A percentile compares a stretch with the other conserved stretches of the same genome.
Evolutionary conservation across 2,113 vertebrate species (phyloP).

Genomic region (Turdus rufiventris): DNA sequence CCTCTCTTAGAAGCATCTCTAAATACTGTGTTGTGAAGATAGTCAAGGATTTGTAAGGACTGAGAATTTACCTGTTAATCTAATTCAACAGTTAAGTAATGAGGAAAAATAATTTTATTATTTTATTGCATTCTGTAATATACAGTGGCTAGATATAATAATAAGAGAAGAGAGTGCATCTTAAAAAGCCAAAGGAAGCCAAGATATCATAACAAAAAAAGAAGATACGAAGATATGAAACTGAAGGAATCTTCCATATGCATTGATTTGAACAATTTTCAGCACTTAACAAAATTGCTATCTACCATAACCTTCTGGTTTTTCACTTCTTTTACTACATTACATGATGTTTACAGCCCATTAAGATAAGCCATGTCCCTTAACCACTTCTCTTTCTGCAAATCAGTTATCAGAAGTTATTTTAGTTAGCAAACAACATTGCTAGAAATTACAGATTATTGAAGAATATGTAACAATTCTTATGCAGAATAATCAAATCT

Average conservation of each 20-base stretch:
- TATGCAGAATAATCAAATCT: background rate
- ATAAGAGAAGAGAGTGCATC: background rate
- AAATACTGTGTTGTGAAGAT: background rate
- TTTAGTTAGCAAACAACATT: background rate
- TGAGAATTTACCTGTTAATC: background rate
- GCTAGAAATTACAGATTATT: background rate
- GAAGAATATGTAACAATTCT: background rate
- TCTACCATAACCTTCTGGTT: background rate
- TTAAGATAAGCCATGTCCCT: background rate
- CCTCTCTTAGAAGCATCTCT: background rate
- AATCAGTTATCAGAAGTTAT: background rate
- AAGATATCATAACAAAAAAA: background rate
- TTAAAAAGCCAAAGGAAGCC: background rate
- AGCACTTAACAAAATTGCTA: background rate
- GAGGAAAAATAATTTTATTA: background rate
- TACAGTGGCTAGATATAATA: background rate
- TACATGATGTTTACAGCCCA: background rate
- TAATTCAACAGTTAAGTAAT: background rate
- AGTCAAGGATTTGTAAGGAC: background rate
- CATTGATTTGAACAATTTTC: background rate
- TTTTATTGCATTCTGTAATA: background rate
- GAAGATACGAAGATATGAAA: background rate
- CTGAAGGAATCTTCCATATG: background rate
- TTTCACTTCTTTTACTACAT: background rate
- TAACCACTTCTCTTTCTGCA: background rate